Percentiles rank a stretch among this genome's conserved stretches.
These are phyloP conservation scores for Epiblema foenella DNA, from an alignment of 2,888 invertebrate genomes.

Conservation along the genomic window DNA sequence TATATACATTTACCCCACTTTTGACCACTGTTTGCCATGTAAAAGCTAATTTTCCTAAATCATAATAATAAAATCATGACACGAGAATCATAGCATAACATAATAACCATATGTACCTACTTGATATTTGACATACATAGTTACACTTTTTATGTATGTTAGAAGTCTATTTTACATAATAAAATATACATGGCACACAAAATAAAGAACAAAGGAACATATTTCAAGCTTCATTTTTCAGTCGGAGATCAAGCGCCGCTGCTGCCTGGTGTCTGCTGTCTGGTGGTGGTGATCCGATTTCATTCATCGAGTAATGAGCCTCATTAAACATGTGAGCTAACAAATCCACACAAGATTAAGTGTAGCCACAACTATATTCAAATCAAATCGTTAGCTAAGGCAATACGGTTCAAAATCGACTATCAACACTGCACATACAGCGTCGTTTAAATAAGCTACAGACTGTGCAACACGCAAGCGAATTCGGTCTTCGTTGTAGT, in stretches of 20 bases:
- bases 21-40: too few relatives aligned
- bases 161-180: too few relatives aligned
- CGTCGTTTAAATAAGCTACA: neutral
- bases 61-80: too few relatives aligned
- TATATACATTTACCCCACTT: too few relatives aligned
- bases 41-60: too few relatives aligned
- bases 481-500: conserved; percentile 57
- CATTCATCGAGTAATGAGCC: conserved; percentile 77
- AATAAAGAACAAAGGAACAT: too few relatives aligned
- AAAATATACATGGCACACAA: too few relatives aligned
- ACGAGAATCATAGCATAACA: too few relatives aligned
- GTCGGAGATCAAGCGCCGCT: conserved; percentile 70
- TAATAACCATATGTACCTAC: too few relatives aligned
- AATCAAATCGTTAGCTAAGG: conserved; percentile 45
- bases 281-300: conserved; percentile 76
- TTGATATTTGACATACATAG: too few relatives aligned
- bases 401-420: conserved; percentile 36
- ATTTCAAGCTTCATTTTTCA: too few relatives aligned
- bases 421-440: neutral
- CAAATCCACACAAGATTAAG: conserved; percentile 51
- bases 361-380: conserved; percentile 3
- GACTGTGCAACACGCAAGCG: conserved; percentile 47
- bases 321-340: conserved; percentile 66
- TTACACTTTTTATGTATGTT: too few relatives aligned
- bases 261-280: conserved; percentile 66